phyloP scores from a whole-genome alignment of 2,113 vertebrate genomes.

The Campylorhamphus procurvoides region DNA sequence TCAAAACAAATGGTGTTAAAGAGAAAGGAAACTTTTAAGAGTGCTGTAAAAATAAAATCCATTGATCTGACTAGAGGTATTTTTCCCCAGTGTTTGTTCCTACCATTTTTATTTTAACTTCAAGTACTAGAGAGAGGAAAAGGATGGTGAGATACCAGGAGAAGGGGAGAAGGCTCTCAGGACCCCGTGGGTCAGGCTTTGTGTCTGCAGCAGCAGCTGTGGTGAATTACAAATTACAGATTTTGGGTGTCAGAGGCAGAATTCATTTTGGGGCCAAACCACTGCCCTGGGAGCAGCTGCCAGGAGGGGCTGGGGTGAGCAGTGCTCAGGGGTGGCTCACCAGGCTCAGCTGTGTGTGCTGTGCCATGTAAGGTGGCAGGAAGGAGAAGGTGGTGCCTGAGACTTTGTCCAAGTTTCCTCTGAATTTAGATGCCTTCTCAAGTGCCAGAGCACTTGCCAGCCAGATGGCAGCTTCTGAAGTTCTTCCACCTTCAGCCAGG shows the following conservation, averaged over 20 bases:
- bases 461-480: slow-evolving; percentile 4
- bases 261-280: not conserved
- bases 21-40: slow-evolving; percentile 13
- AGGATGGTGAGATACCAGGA: not conserved
- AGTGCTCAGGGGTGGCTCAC: not conserved
- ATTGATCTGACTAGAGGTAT: not conserved
- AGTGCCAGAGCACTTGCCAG: not conserved
- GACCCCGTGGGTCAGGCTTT: not conserved
- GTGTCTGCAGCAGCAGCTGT: not conserved
- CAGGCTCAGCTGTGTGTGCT: not conserved
- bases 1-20: slow-evolving; percentile 12
- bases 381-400: not conserved
- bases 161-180: not conserved
- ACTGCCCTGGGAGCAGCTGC: not conserved
- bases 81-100: not conserved
- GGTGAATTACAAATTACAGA: not conserved
- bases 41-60: not conserved
- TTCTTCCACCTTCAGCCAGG: not conserved
- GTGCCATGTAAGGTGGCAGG: not conserved
- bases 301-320: not conserved
- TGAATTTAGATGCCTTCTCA: not conserved
- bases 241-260: not conserved
- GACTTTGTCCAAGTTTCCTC: not conserved
- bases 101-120: not conserved
- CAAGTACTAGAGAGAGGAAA: not conserved